A percentile compares a stretch with the other conserved stretches of the same genome.
Evolutionary conservation across 2,888 invertebrate species (phyloP).

Genomic region (Lithosia quadra): DNA sequence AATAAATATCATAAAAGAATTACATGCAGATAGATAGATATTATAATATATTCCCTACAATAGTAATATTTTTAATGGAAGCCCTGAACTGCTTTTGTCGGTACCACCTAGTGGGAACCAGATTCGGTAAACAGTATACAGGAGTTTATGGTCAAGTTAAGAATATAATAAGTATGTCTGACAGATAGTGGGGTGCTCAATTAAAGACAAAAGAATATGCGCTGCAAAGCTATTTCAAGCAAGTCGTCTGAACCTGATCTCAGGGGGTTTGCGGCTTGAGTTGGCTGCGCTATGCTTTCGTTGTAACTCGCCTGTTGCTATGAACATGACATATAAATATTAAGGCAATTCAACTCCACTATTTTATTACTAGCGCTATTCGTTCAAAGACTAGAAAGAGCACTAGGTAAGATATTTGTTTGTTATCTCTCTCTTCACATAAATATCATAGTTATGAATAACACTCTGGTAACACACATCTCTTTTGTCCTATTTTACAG

Average conservation of each 20-base stretch:
- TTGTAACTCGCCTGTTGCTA: constrained; percentile 61
- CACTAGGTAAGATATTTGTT: constrained; percentile 22
- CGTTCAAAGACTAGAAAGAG: constrained; percentile 17
- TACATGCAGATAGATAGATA: not conserved
- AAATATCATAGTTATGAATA: constrained; percentile 43
- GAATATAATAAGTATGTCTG: constrained; percentile 59
- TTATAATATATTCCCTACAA: constrained; percentile 12
- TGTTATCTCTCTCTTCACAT: constrained; percentile 9
- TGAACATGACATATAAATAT: constrained; percentile 44
- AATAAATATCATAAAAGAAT: no score
- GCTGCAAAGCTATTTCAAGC: constrained; percentile 67
- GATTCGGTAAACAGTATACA: constrained; percentile 30
- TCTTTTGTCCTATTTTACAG: constrained; percentile 48
- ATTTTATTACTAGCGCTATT: constrained; percentile 25
- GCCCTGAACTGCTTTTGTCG: constrained; percentile 25
- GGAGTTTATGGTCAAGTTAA: constrained; percentile 52
- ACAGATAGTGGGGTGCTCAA: constrained; percentile 58
- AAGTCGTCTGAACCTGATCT: constrained; percentile 64
- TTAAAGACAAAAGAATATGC: constrained; percentile 69
- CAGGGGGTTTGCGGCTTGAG: constrained; percentile 60
- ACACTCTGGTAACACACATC: constrained; percentile 41
- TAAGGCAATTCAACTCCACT: constrained; percentile 38
- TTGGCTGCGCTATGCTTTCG: constrained; percentile 55
- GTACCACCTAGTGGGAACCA: constrained; percentile 44
- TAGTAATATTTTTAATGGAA: not conserved